Evolutionary conservation across 2,888 invertebrate species (phyloP).

Genomic region (Lacanobia oleracea): DNA sequence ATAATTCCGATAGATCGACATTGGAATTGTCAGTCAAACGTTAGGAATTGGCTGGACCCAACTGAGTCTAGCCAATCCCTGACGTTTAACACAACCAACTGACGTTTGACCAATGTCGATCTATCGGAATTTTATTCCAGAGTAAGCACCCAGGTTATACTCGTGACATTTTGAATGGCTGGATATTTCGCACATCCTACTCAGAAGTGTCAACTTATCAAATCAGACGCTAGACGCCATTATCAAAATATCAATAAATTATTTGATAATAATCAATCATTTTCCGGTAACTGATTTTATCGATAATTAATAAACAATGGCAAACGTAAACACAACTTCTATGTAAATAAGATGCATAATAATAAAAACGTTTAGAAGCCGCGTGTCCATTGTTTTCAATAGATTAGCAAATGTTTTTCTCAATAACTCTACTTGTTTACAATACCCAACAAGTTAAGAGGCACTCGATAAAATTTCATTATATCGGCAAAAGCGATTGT

Average conservation of each 20-base stretch:
- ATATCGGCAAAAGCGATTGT: background rate
- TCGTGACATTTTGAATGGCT: background rate
- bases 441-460: background rate
- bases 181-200: background rate
- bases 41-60: no score
- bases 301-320: background rate
- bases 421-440: slow-evolving; percentile 1
- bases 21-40: no score
- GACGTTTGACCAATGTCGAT: no score
- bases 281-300: slow-evolving; percentile 4
- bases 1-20: no score
- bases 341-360: slow-evolving; percentile 14
- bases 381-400: slow-evolving; percentile 46
- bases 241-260: background rate
- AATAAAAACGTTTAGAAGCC: slow-evolving; percentile 26
- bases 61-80: no score
- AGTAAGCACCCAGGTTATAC: no score
- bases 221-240: background rate
- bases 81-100: no score
- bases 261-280: background rate
- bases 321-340: slow-evolving; percentile 17
- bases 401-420: slow-evolving; percentile 23
- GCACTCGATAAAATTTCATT: background rate
- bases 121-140: no score
- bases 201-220: background rate